Percentiles rank a stretch among this genome's conserved stretches.
These are phyloP conservation scores for Lasioglossum lativentre DNA, from an alignment of 2,888 invertebrate genomes.

Conservation along the genomic window DNA sequence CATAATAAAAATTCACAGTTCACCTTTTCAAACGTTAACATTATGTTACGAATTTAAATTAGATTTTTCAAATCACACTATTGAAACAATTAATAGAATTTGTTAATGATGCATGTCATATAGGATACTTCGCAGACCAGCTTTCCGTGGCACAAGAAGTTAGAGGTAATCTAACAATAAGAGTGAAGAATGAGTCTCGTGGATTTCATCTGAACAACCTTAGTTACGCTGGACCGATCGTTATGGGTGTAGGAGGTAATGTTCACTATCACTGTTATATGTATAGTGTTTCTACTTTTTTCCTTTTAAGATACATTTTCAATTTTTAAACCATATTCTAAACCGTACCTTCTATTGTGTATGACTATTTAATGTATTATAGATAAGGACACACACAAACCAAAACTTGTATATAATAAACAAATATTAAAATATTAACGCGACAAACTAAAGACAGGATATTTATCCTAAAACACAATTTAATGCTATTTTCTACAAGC, in stretches of 20 bases:
- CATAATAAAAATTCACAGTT: background rate
- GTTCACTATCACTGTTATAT: background rate
- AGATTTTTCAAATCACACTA: background rate
- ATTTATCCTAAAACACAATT: background rate
- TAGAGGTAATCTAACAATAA: slow-evolving; percentile 91
- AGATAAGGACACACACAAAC: background rate
- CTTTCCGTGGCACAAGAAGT: slow-evolving; percentile 92
- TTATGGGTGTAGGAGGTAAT: slow-evolving; percentile 98
- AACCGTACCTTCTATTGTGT: background rate
- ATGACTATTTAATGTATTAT: background rate
- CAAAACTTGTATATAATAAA: background rate
- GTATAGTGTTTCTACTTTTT: background rate
- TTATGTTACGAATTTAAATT: background rate
- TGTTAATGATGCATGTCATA: slow-evolving; percentile 21
- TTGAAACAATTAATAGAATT: slow-evolving; percentile 2
- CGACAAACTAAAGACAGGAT: background rate
- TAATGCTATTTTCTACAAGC: background rate
- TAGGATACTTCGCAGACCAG: slow-evolving; percentile 94
- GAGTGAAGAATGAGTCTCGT: slow-evolving; percentile 92
- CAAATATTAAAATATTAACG: background rate
- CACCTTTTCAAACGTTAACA: background rate
- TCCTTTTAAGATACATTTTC: background rate
- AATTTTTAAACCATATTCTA: background rate
- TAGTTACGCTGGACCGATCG: slow-evolving; percentile 98
- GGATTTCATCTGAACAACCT: slow-evolving; percentile 95